These are phyloP conservation scores for Mus pahari DNA, from an alignment of 2,113 vertebrate species.

Conservation along the genomic window DNA sequence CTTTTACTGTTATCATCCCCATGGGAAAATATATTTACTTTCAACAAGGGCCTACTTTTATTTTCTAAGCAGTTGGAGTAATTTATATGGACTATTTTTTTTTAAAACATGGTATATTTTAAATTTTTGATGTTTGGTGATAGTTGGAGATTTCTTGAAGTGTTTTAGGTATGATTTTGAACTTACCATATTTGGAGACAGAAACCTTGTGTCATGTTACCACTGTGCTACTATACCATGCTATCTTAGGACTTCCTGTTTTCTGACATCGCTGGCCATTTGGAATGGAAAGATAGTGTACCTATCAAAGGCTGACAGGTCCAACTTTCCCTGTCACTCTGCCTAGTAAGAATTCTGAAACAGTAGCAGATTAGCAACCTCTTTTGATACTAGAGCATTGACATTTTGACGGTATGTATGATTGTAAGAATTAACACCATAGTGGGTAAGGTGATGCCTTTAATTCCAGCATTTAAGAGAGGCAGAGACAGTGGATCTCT, in stretches of 20 bases:
- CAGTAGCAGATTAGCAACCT: background rate
- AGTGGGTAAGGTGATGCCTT: background rate
- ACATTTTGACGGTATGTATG: constrained; percentile 39
- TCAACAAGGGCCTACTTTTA: constrained; percentile 40
- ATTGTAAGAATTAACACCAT: background rate
- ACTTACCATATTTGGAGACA: background rate
- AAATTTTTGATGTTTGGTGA: background rate
- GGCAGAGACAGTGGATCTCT: background rate
- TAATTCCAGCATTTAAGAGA: background rate
- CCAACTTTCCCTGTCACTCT: background rate
- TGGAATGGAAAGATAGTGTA: constrained; percentile 42
- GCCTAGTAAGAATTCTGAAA: constrained; percentile 2
- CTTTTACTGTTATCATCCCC: constrained; percentile 42
- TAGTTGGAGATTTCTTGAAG: constrained; percentile 23
- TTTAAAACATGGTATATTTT: constrained; percentile 8
- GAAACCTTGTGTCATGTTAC: background rate
- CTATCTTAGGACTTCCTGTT: background rate
- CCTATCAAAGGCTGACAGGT: constrained; percentile 44
- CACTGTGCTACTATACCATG: background rate
- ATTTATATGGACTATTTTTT: constrained; percentile 18
- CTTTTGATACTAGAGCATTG: constrained; percentile 6
- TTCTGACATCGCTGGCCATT: constrained; percentile 36
- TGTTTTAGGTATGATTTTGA: constrained; percentile 12
- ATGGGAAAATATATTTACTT: constrained; percentile 47
- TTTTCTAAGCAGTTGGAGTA: constrained; percentile 57